Conservation (phyloP, 1,140 invertebrate genomes). For the Pogonomyrmex barbatus region DNA sequence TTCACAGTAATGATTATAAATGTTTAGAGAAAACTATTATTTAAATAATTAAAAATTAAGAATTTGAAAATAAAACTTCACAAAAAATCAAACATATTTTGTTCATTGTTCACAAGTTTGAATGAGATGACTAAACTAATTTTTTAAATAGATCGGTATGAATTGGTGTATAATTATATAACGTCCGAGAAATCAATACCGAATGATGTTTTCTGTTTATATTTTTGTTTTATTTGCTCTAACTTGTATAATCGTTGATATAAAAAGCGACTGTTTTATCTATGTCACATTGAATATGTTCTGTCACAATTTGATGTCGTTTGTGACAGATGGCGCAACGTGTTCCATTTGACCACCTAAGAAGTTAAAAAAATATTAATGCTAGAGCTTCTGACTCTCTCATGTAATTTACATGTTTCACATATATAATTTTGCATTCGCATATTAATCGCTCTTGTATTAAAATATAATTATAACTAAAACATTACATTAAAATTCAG, state of each 20-base stretch:
- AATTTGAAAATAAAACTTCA: background rate
- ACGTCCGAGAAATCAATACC: slow-evolving; percentile 17
- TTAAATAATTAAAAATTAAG: background rate
- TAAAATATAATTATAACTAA: background rate
- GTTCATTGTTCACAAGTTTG: background rate
- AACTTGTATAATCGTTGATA: slow-evolving; percentile 4
- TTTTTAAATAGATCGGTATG: background rate
- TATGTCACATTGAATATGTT: background rate
- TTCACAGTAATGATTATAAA: background rate
- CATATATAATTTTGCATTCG: background rate
- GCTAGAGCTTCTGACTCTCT: background rate
- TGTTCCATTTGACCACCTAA: background rate
- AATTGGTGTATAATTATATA: background rate
- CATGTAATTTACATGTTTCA: background rate
- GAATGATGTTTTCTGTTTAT: slow-evolving; percentile 41
- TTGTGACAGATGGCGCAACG: slow-evolving; percentile 7
- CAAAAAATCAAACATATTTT: background rate
- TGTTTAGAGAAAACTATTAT: background rate
- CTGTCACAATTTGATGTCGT: background rate
- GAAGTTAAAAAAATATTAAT: background rate
- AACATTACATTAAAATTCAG: background rate
- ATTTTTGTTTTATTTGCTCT: slow-evolving; percentile 36
- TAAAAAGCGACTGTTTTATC: slow-evolving; percentile 43
- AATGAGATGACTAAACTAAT: background rate
- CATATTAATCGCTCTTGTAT: background rate